Percentiles rank a stretch among this genome's conserved stretches.
These are phyloP conservation scores for Hyperopisus bebe DNA, from an alignment of 2,113 vertebrate species.

Conservation along the genomic window DNA sequence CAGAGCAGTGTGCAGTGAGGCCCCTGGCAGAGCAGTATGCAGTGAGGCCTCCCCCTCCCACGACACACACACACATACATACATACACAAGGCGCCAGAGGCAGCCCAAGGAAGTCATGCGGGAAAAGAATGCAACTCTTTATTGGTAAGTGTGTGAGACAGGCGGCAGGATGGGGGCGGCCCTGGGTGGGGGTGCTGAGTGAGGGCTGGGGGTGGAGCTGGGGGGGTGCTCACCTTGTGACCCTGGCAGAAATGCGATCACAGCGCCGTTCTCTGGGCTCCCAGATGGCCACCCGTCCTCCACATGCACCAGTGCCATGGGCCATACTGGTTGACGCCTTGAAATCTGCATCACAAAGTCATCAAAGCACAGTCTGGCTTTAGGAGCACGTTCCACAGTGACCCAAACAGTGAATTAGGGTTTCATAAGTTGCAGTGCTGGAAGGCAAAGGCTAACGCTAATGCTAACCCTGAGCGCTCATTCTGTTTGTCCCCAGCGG, in stretches of 20 bases:
- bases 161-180: background rate
- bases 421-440: background rate
- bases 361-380: background rate
- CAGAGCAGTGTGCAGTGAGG: too few species aligned
- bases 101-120: background rate
- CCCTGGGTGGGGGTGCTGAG: background rate
- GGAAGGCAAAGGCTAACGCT: background rate
- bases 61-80: slow-evolving; percentile 16
- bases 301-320: background rate
- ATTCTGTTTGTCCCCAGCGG: slow-evolving; percentile 60
- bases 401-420: background rate
- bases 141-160: slow-evolving; percentile 17
- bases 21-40: too few species aligned
- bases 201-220: background rate
- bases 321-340: background rate
- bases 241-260: slow-evolving; percentile 12
- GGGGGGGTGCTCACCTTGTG: background rate
- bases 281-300: background rate
- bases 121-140: background rate
- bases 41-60: too few species aligned
- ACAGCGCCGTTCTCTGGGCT: background rate
- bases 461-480: background rate
- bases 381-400: background rate
- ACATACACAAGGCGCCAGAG: slow-evolving; percentile 6
- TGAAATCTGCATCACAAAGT: background rate